Evolutionary conservation across 35 echinoderm and acorn worm species (phyloP), one percentile per base, ranked within the genome.

Genomic region (Hemicentrotus pulcherrimus): DNA sequence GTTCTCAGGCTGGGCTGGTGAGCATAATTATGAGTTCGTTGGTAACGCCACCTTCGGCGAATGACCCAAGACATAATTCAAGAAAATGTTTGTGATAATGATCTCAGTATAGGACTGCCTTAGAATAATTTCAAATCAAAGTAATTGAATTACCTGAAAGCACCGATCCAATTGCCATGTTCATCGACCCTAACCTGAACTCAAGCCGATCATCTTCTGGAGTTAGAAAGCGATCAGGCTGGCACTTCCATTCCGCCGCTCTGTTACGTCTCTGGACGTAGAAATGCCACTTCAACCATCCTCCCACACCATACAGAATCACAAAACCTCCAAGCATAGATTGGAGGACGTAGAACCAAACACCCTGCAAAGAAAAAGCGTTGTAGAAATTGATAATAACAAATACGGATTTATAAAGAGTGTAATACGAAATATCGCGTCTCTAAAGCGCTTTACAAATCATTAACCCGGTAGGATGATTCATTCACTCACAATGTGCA

Each of bases 211-310:
- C 94, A 55, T 95, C 86, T 95, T 95, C 94, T 3, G 65, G 65
- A 9, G 94, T 95, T 5, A 95, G 94, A 48, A 95, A 95, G 6
- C 86, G 78, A 16, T 88, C 94, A 9, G 94, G 94, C 22, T 95
- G 94, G 28, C 94, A 95, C 86, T 95, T 95, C 94, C 94, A 95
- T 33, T 95, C 94, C 12, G 78, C 71, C 6, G 94, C 46, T 30
- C 45, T 88, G 24, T 95, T 85, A 46, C 94, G 14, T 48, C 94
- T 12, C 47, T 86, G 46, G 65, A 95, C 90, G 94, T 95, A 95
- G n/a, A 87, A 95, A 48, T 95, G 35, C 65, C 86, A 95, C n/a
- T 95, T 86, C 10, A 95, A 35, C 46, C 85, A 86, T 0, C 94
- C 65, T 31, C 71, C 86, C 9, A 95, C 32, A 14, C 94, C 94